These are phyloP conservation scores for Helicorthomorpha holstii DNA, from an alignment of 1,140 invertebrate genomes.

Conservation along the genomic window DNA sequence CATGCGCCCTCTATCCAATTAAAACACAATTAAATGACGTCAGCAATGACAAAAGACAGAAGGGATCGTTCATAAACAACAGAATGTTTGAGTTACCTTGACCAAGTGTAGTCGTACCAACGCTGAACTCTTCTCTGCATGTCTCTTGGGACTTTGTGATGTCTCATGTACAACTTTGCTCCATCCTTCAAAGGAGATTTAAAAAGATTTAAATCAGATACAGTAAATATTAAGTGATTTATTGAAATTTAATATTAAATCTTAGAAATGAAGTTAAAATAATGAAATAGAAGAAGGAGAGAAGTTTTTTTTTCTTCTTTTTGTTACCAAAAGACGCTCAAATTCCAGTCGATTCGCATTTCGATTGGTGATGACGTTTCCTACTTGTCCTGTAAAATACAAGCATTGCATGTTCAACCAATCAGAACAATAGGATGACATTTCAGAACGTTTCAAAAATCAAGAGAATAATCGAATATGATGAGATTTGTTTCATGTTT, in stretches of 20 bases:
- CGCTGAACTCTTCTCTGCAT: conserved; percentile 85
- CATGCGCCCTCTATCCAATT: conserved; percentile 56
- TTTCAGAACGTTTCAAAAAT: too few relatives aligned
- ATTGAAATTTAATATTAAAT: background rate
- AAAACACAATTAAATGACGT: too few relatives aligned
- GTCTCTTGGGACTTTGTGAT: conserved; percentile 86
- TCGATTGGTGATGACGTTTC: conserved; percentile 90
- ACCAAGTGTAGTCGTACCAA: conserved; percentile 98
- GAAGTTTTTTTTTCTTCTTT: too few relatives aligned
- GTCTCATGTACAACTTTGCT: conserved; percentile 91
- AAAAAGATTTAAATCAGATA: too few relatives aligned
- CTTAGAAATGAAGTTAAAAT: background rate
- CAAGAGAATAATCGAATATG: too few relatives aligned
- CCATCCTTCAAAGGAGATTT: conserved; percentile 43
- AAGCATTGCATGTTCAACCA: too few relatives aligned
- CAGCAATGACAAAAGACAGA: too few relatives aligned
- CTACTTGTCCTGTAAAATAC: conserved; percentile 63
- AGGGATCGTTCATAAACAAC: too few relatives aligned
- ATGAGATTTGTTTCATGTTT: too few relatives aligned
- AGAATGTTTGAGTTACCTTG: too few relatives aligned
- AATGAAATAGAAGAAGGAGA: too few relatives aligned
- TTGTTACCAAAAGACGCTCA: conserved; percentile 63
- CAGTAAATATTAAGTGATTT: background rate
- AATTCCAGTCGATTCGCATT: conserved; percentile 94
- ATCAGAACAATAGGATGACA: too few relatives aligned